Evolutionary conservation across 2,888 invertebrate species (phyloP).

Genomic region (Syrista parreyssii): DNA sequence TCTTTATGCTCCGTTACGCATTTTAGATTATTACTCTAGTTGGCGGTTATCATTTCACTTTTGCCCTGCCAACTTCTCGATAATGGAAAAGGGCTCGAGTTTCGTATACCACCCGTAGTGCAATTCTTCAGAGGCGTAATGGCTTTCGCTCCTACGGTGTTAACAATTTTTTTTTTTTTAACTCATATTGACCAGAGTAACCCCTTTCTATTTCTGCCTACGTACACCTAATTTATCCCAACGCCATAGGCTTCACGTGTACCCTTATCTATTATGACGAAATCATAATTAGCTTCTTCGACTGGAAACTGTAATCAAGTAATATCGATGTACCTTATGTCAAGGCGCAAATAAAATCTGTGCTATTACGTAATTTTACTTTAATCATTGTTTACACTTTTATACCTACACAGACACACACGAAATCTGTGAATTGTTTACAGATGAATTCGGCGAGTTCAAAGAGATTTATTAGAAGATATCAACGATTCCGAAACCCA

Average conservation of each 20-base stretch:
- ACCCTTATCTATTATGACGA: neutral
- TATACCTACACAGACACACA: neutral
- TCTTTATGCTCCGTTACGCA: conserved; percentile 51
- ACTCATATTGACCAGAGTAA: neutral
- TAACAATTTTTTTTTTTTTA: conserved; percentile 7
- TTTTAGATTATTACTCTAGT: conserved; percentile 49
- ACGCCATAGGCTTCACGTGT: neutral
- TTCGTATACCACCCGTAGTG: conserved; percentile 48
- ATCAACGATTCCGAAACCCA: neutral
- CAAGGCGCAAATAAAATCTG: neutral
- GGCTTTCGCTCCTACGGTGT: conserved; percentile 40
- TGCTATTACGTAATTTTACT: neutral
- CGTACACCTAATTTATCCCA: neutral
- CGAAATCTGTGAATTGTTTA: neutral
- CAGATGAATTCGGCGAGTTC: neutral
- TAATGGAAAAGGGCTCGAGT: conserved; percentile 22
- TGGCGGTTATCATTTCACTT: conserved; percentile 57
- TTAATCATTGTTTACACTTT: neutral
- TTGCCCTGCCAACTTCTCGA: conserved; percentile 33
- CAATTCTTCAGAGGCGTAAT: conserved; percentile 50
- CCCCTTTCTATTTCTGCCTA: neutral
- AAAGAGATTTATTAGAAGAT: neutral
- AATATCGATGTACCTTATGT: neutral
- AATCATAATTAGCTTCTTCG: neutral
- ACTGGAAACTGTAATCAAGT: neutral